phyloP scores from a whole-genome alignment of 2,888 invertebrate genomes.

The Agrotis clavis region DNA sequence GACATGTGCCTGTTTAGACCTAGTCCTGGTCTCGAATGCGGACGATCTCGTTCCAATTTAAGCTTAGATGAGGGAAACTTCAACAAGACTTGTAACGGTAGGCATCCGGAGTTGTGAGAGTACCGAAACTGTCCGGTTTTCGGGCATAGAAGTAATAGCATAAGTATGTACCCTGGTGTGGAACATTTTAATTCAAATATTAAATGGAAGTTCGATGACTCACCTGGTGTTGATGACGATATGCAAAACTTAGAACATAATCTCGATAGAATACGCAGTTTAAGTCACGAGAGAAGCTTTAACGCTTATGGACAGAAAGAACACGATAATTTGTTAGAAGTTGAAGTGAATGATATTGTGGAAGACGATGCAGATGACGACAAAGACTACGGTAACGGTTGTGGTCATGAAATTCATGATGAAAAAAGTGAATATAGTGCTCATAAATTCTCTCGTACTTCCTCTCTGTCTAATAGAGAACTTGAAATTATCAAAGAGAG shows the following conservation, averaged over 20 bases:
- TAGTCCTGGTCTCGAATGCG: conserved; percentile 84
- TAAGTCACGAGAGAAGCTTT: conserved; percentile 86
- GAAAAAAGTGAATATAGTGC: conserved; percentile 86
- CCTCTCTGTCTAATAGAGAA: conserved; percentile 88
- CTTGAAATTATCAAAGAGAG: conserved; percentile 90
- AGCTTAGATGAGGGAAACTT: conserved; percentile 89
- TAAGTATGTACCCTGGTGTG: conserved; percentile 87
- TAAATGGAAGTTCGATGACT: conserved; percentile 89
- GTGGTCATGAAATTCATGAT: conserved; percentile 82
- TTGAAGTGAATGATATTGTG: conserved; percentile 84
- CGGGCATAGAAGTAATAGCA: conserved; percentile 90
- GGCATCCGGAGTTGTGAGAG: conserved; percentile 90
- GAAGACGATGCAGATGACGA: conserved; percentile 84
- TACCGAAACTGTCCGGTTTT: conserved; percentile 89
- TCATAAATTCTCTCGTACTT: conserved; percentile 88
- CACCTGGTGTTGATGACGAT: conserved; percentile 81
- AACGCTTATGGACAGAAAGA: conserved; percentile 81
- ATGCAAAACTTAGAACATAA: conserved; percentile 87
- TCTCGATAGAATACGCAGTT: conserved; percentile 88
- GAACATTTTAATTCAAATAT: conserved; percentile 89
- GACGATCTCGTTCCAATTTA: conserved; percentile 87
- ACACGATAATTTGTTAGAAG: conserved; percentile 86
- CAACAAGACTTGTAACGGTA: conserved; percentile 86
- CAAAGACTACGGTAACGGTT: conserved; percentile 79
- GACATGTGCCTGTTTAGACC: conserved; percentile 88